Conservation (phyloP, 2,888 invertebrate genomes). For the Xestia rhomboidea region DNA sequence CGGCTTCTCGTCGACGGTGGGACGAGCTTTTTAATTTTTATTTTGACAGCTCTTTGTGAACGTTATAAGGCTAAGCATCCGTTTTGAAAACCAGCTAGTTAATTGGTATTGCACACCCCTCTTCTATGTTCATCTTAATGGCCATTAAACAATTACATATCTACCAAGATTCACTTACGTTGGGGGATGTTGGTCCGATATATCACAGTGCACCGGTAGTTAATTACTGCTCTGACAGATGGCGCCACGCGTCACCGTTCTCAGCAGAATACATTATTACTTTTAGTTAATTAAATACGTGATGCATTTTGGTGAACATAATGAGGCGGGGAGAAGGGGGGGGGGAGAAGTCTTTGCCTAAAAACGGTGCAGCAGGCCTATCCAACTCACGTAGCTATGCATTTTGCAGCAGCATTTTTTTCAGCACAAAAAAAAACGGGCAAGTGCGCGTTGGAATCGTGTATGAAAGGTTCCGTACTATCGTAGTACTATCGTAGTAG, state of each 20-base stretch:
- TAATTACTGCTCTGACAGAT: slow-evolving; percentile 55
- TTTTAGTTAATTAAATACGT: slow-evolving; percentile 50
- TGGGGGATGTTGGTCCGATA: slow-evolving; percentile 29
- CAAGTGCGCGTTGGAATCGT: no score
- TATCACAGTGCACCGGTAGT: slow-evolving; percentile 50
- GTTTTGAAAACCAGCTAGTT: neutral
- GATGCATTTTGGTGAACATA: slow-evolving; percentile 13
- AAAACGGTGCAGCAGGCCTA: neutral
- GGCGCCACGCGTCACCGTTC: slow-evolving; percentile 47
- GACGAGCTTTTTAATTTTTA: neutral
- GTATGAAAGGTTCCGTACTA: no score
- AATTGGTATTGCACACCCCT: slow-evolving; percentile 20
- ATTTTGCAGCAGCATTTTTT: neutral
- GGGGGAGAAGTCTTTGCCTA: neutral
- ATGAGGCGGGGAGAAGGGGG: neutral
- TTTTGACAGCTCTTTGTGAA: neutral
- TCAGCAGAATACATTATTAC: slow-evolving; percentile 47
- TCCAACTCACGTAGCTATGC: neutral
- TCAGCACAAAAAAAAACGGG: neutral
- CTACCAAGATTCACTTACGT: slow-evolving; percentile 6
- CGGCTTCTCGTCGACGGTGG: neutral
- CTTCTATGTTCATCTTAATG: slow-evolving; percentile 25
- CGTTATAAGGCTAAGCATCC: no score
- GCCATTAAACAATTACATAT: slow-evolving; percentile 21
- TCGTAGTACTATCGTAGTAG: no score